Evolutionary conservation across 2,113 vertebrate species (phyloP).

Genomic region (Enhydra lutris): DNA sequence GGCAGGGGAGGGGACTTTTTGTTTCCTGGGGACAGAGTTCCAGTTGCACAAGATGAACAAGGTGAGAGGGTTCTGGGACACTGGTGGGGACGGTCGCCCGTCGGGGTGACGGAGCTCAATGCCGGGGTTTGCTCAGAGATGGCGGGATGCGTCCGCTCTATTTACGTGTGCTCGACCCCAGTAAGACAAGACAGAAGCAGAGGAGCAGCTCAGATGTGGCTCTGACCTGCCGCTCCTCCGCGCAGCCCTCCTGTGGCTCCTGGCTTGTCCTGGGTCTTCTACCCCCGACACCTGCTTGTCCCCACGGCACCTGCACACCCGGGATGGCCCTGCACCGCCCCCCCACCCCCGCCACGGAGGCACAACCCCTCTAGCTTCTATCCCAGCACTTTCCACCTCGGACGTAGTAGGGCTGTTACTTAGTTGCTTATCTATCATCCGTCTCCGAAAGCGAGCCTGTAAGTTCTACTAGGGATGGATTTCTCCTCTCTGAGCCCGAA

Average conservation of each 20-base stretch:
- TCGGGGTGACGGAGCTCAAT: too few relatives aligned
- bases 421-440: neutral
- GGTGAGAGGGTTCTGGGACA: too few relatives aligned
- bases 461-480: neutral
- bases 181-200: neutral
- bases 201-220: neutral
- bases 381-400: neutral
- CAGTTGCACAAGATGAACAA: too few relatives aligned
- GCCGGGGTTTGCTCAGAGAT: too few relatives aligned
- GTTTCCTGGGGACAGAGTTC: too few relatives aligned
- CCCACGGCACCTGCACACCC: neutral
- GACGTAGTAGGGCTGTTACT: too few relatives aligned
- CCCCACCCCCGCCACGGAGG: too few relatives aligned
- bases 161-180: neutral
- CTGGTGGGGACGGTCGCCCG: too few relatives aligned
- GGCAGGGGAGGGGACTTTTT: accelerated
- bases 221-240: accelerated
- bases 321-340: too few relatives aligned
- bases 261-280: neutral
- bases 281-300: neutral
- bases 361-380: too few relatives aligned
- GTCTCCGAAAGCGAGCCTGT: neutral
- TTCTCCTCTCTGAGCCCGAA: neutral
- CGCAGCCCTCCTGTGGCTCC: neutral
- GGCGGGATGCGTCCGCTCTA: too few relatives aligned